phyloP scores from a whole-genome alignment of 2,888 invertebrate genomes.

The Bhutanitis thaidina region DNA sequence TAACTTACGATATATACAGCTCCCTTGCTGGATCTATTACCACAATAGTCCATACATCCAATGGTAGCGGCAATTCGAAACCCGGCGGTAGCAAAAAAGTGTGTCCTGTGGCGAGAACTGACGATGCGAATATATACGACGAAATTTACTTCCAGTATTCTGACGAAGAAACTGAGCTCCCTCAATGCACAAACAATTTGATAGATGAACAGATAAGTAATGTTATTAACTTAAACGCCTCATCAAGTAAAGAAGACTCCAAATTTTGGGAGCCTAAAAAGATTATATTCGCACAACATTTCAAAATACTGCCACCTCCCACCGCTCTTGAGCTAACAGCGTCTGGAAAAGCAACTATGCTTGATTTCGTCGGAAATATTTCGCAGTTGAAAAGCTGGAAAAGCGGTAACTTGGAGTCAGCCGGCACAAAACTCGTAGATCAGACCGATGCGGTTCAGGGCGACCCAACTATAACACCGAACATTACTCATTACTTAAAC shows the following conservation, averaged over 20 bases:
- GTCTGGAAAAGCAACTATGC: conserved; percentile 55
- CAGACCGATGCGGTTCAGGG: conserved; percentile 64
- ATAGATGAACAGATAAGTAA: conserved; percentile 75
- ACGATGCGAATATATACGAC: conserved; percentile 64
- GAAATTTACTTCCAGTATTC: conserved; percentile 79
- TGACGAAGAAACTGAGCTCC: conserved; percentile 79
- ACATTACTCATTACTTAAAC: conserved; percentile 63
- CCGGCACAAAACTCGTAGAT: conserved; percentile 64
- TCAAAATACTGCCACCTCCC: conserved; percentile 57
- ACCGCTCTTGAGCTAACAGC: conserved; percentile 58
- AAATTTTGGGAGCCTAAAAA: conserved; percentile 69
- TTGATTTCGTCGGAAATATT: conserved; percentile 67
- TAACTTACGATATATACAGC: conserved; percentile 86
- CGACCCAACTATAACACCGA: conserved; percentile 31
- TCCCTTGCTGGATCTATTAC: conserved; percentile 70
- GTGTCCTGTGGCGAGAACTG: conserved; percentile 56
- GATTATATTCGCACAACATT: conserved; percentile 60
- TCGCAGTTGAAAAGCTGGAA: conserved; percentile 70
- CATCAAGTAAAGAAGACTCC: conserved; percentile 68
- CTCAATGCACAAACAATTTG: conserved; percentile 65
- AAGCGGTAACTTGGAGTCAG: conserved; percentile 59
- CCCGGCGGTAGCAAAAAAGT: conserved; percentile 76
- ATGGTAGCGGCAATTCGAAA: conserved; percentile 71
- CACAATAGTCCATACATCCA: conserved; percentile 64
- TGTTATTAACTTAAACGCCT: conserved; percentile 73